phyloP scores from a whole-genome alignment of 1,140 invertebrate species.

The Drosophila athabasca region DNA sequence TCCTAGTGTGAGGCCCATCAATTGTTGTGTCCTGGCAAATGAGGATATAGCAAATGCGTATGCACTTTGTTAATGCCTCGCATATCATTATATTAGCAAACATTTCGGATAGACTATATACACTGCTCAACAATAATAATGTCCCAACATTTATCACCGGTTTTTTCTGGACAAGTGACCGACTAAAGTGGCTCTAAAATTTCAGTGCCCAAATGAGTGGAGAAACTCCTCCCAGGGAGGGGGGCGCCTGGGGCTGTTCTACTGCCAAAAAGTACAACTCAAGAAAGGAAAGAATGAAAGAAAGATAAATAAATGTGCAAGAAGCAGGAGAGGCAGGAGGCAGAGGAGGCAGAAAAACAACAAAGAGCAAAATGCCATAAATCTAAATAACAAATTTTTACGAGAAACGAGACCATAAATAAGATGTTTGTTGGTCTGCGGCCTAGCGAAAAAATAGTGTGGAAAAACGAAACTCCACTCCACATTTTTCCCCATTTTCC shows the following conservation, averaged over 20 bases:
- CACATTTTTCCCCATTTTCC: conserved; percentile 21
- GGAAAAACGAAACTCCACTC: conserved; percentile 27
- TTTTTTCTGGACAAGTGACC: conserved; percentile 54
- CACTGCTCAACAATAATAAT: conserved; percentile 28
- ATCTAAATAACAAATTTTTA: conserved; percentile 82
- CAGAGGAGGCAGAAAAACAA: conserved; percentile 51
- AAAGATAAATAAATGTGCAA: conserved; percentile 75
- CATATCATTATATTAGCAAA: conserved; percentile 51
- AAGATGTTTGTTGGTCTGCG: conserved; percentile 63
- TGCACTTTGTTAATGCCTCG: conserved; percentile 55
- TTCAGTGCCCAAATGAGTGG: conserved; percentile 67
- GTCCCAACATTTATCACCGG: conserved; percentile 51
- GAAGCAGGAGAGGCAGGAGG: no score
- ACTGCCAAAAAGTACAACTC: conserved; percentile 25
- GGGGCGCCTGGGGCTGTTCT: background rate
- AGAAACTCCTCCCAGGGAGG: background rate
- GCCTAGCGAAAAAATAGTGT: conserved; percentile 54
- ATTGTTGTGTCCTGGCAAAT: conserved; percentile 18
- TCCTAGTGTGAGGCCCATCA: background rate
- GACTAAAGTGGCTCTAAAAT: conserved; percentile 79
- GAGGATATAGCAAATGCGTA: conserved; percentile 33
- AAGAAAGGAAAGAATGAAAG: conserved; percentile 39
- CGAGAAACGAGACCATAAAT: conserved; percentile 81
- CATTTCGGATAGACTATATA: conserved; percentile 36
- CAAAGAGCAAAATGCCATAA: conserved; percentile 80